Base-by-base conservation (phyloP, 2,797 vertebrate species). In the Danio aesculapii region DNA sequence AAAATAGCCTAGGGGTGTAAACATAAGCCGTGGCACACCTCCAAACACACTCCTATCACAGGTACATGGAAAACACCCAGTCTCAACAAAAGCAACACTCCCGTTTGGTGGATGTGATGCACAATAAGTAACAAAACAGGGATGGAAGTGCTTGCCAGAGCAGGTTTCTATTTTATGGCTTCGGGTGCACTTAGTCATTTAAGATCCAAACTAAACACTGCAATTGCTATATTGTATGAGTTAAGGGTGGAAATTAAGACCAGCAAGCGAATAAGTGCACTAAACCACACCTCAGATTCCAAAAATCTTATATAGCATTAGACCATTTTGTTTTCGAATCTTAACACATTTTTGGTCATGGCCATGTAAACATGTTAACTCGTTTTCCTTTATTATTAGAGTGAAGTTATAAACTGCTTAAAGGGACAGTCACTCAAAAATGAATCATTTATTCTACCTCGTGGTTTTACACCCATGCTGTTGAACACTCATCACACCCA, bases 41-140 rank as follows among this genome's bases (percentile, higher is more conserved):
- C 14, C 19, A 6, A 8, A n/a, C 44, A 69, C 64, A 69, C 44
- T 66, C 75, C 50, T 10, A 46, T 55, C 8, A 57, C 53, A 39
- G 44, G 44, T 61, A 50, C 6, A 68, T 16, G 16, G 43, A 77
- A 5, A 14, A 46, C 75, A 6, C 64, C 53, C 44, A 59, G 53
- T 78, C 30, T 58, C 13, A 50, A 61, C 44, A 77, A 47, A 30
- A 59, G 52, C 44, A 77, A 55, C 63, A 57, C 52, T 58, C 9
- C 9, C 13, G 47, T 10, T 64, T 62, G 14, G 16, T 2, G 12
- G 50, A 44, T 52, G 11, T 7, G 13, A 73, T 7, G 8, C 70
- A 47, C 9, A 41, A 72, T 9, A 44, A 47, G 4, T 62, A 12
- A 75, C 50, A 17, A 62, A 52, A 62, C 46, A 50, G 21, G 44